Evolutionary conservation across 2,797 vertebrate genomes (phyloP), one percentile per base, ranked within the genome.

Genomic region (Denticeps clupeoides): DNA sequence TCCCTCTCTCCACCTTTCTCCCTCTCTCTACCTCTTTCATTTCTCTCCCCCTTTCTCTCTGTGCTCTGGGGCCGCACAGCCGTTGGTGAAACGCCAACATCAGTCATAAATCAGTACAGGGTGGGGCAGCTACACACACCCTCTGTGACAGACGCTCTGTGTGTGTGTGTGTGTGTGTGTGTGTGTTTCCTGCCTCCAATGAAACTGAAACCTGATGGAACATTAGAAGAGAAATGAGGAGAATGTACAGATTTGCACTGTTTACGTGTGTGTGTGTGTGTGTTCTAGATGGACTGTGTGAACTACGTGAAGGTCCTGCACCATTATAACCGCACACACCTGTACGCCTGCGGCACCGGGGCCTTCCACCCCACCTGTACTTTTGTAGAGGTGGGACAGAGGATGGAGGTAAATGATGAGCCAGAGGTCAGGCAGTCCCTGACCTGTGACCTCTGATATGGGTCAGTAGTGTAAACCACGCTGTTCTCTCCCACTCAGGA

Each of bases 241-340:
- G 70, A 73, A 79, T 76, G 69, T 55, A 29, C 45, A 47, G 53
- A n/a, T n/a, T n/a, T n/a, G n/a, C n/a, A n/a, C n/a, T 51, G n/a
- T 47, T 52, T 41, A 33, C 56, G 52, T 51, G 42, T 24, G 5
- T 4, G 0, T 41, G 21, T 24, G 3, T 47, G 44, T 69, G 18
- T 73, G 37, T 68, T 69, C 49, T 73, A 97, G 94, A 83, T 77
- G 0, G 93, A 99, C 65, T 99, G 94, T 60, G 90, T 96, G 78
- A 99, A 99, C 68, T 97, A 95, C 0, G 85, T 96, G 74, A 99
- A 97, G 76, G 68, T 97, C 21, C 75, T 99, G 41, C 93, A 99
- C 31, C 73, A 79, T 62, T 97, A 86, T 53, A 99, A 99, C 63
- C 87, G 81, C 44, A 95, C 93, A 10, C 94, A 99, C 64, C 70